Percentiles rank a stretch among this genome's conserved stretches.
These are phyloP conservation scores for Boloria selene DNA, from an alignment of 2,888 invertebrate genomes.

Conservation along the genomic window DNA sequence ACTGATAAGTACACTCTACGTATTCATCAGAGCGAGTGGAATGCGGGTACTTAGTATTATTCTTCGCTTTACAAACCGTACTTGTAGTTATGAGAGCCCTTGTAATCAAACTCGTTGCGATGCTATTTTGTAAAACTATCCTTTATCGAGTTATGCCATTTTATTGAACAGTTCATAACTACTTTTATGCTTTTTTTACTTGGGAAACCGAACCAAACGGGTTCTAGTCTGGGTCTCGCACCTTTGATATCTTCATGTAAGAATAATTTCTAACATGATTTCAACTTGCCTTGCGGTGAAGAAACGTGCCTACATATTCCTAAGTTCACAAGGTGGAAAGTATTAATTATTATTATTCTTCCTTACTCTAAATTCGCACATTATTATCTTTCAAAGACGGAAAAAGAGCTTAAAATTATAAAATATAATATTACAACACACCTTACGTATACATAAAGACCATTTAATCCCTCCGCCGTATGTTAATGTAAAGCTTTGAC, in stretches of 20 bases:
- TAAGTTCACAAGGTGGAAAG: too few relatives aligned
- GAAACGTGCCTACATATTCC: too few relatives aligned
- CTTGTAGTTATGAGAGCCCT: conserved; percentile 35
- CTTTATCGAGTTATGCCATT: conserved; percentile 16
- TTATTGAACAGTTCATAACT: not conserved
- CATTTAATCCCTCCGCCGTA: conserved; percentile 19
- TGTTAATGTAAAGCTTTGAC: conserved; percentile 25
- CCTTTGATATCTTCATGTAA: too few relatives aligned
- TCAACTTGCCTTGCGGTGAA: too few relatives aligned
- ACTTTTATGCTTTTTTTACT: too few relatives aligned
- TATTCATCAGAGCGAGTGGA: conserved; percentile 41
- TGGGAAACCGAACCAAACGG: too few relatives aligned
- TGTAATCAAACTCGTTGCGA: conserved; percentile 35
- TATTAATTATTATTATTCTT: too few relatives aligned
- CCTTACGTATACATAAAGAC: not conserved
- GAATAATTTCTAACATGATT: too few relatives aligned
- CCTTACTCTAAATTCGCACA: too few relatives aligned
- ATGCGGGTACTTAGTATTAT: conserved; percentile 46
- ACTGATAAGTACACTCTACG: conserved; percentile 27
- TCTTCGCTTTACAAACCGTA: conserved; percentile 34
- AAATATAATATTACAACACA: not conserved
- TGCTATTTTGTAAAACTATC: conserved; percentile 36
- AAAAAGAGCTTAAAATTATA: not conserved
- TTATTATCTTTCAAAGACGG: not conserved
- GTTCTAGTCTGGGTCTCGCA: too few relatives aligned